Evolutionary conservation across 2,113 vertebrate species (phyloP), one percentile per base, ranked within the genome.

Genomic region (Verasper variegatus): DNA sequence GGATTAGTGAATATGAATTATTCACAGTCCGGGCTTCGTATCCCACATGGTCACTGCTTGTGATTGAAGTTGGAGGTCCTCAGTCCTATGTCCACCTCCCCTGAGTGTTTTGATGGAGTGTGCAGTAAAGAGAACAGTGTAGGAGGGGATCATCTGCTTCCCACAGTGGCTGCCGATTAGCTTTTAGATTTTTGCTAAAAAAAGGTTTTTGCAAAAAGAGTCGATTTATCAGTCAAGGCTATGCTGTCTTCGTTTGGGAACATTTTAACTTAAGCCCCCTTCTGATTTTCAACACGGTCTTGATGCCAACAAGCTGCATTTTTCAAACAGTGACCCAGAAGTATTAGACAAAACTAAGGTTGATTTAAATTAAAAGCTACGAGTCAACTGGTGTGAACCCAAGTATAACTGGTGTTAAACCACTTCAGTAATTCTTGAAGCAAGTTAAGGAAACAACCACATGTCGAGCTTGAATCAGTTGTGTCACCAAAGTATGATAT

Each of bases 1-100:
- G 79, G 82, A 89, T 91, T 87, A 84, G 62, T 2, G 47, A 64
- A 74, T 82, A 81, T 88, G 76, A 88, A 88, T 92, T 86, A 87
- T 92, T 86, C 82, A 89, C 76, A 81, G 66, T 70, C 17, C 0
- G 17, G 61, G 68, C 75, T 76, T 89, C 68, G 57, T 87, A 57
- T 82, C 83, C 82, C 83, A 75, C 87, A 78, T 78, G 86, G 83
- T 76, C 66, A 73, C 56, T 72, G 80, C 80, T 88, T 79, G 67
- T 51, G 84, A 77, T 86, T 86, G 76, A 84, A 91, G 82, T 79
- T 73, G 64, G 69, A 80, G 76, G 85, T 91, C 82, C 72, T 76
- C 26, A 24, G 56, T 75, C 42, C 52, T 81, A 83, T 75, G 70
- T 71, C 27, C 76, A 35, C 55, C 59, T 59, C 55, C 72, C n/a